Evolutionary conservation across 1,140 invertebrate genomes (phyloP).

Genomic region (Sarcophaga bullata): DNA sequence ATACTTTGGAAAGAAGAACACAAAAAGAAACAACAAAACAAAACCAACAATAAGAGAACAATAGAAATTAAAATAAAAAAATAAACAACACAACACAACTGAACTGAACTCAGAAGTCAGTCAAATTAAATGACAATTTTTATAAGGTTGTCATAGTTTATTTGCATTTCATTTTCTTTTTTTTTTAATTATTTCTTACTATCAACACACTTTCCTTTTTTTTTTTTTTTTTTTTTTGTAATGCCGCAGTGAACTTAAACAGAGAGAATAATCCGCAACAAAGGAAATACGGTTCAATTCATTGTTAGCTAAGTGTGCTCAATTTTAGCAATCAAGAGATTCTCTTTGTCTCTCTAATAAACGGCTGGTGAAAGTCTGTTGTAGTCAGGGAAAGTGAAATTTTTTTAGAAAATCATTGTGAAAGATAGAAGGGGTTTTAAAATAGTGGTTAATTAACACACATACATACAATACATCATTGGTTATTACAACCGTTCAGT

Average conservation of each 20-base stretch:
- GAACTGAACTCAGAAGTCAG: not conserved
- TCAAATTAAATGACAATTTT: constrained; percentile 12
- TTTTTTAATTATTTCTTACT: constrained; percentile 13
- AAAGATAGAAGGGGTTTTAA: no score
- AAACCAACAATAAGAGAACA: not conserved
- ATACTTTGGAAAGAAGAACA: not conserved
- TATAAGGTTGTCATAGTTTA: not conserved
- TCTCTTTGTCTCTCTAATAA: no score
- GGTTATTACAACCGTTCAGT: no score
- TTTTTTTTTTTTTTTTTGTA: not conserved
- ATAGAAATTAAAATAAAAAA: not conserved
- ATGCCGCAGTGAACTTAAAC: not conserved
- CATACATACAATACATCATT: no score
- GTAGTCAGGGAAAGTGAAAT: no score
- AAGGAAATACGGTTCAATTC: not conserved
- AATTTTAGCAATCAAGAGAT: no score
- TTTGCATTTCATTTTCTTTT: not conserved
- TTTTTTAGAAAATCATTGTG: no score
- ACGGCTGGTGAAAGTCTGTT: no score
- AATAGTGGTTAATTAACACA: no score
- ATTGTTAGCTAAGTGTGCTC: not conserved
- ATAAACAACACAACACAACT: not conserved
- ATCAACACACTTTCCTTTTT: no score
- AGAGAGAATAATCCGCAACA: not conserved
- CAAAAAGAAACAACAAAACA: not conserved